These are phyloP conservation scores for Lepisosteus oculatus DNA, from an alignment of 2,113 vertebrate genomes.

Conservation along the genomic window DNA sequence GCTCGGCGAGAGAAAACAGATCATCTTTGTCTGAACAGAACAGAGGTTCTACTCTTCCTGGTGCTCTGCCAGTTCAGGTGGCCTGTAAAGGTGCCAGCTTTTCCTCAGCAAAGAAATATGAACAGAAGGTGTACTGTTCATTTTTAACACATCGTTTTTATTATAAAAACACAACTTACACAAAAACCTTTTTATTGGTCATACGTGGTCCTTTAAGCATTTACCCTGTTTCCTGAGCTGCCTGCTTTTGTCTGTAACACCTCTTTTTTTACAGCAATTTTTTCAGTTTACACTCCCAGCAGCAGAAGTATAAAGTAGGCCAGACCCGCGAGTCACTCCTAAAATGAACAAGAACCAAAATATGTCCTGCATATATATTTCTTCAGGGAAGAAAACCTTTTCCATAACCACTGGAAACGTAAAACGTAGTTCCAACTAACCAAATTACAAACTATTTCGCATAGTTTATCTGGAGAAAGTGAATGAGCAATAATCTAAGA, in stretches of 20 bases:
- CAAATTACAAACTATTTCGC: too few species aligned
- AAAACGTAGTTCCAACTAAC: too few species aligned
- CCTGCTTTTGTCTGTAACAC: background rate
- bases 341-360: too few species aligned
- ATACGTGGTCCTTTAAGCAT: background rate
- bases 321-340: too few species aligned
- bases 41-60: background rate
- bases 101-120: background rate
- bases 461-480: too few species aligned
- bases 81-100: background rate
- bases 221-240: background rate
- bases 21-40: background rate
- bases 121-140: background rate
- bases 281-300: too few species aligned
- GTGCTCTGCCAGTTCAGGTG: background rate
- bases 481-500: too few species aligned
- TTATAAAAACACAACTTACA: background rate
- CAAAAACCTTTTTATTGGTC: background rate
- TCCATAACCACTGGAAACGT: too few species aligned
- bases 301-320: too few species aligned
- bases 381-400: too few species aligned
- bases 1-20: background rate
- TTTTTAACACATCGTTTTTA: background rate
- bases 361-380: too few species aligned
- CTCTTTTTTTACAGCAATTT: background rate